These are phyloP conservation scores for Cepaea hortensis DNA, from an alignment of 2,888 invertebrate species.

Conservation along the genomic window DNA sequence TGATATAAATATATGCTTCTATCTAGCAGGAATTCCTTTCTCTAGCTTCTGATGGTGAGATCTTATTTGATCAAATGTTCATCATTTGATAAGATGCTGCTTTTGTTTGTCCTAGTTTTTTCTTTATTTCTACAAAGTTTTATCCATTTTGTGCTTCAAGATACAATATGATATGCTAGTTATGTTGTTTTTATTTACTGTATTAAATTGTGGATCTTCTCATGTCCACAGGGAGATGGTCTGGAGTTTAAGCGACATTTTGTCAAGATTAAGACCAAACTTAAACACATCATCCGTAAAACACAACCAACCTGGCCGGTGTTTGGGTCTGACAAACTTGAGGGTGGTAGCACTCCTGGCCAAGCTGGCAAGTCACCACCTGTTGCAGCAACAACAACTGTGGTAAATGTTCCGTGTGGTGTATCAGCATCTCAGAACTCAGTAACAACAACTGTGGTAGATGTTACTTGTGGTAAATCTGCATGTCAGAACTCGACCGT, in stretches of 20 bases:
- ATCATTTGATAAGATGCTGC: too few relatives aligned
- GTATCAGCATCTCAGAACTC: background rate
- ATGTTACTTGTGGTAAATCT: too few relatives aligned
- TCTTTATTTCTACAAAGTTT: too few relatives aligned
- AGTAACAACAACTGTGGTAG: background rate
- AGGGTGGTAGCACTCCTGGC: background rate
- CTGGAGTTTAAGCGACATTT: slow-evolving; percentile 93
- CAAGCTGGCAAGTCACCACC: background rate
- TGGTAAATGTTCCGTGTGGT: too few relatives aligned
- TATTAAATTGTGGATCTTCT: background rate
- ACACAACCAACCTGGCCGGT: slow-evolving; percentile 62
- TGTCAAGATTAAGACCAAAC: slow-evolving; percentile 81
- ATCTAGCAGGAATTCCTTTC: too few relatives aligned
- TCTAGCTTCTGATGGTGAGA: too few relatives aligned
- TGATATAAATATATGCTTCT: too few relatives aligned
- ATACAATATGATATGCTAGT: too few relatives aligned
- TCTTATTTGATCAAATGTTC: too few relatives aligned
- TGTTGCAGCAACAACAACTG: background rate
- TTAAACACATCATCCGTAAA: slow-evolving; percentile 80
- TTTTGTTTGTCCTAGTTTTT: too few relatives aligned
- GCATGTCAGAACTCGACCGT: background rate
- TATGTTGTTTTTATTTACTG: too few relatives aligned
- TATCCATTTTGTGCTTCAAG: too few relatives aligned
- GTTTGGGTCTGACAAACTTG: background rate
- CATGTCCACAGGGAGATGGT: slow-evolving; percentile 87